phyloP scores from a whole-genome alignment of 2,888 invertebrate genomes.

The Nesidiocoris tenuis region DNA sequence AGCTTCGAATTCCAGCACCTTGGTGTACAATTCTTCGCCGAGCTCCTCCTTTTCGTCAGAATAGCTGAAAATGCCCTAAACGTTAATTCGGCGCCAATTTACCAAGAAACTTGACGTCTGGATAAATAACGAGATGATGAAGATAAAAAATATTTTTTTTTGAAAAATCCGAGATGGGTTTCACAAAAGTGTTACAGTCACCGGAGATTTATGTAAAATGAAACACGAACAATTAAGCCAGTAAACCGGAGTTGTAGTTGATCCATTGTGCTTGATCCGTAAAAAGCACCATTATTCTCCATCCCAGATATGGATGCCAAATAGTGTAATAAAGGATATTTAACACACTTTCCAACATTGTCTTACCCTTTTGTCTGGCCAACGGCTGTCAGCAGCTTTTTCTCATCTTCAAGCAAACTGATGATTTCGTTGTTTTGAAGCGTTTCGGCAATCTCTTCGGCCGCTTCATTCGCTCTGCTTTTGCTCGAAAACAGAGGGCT shows the following conservation, averaged over 20 bases:
- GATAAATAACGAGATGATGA: neutral
- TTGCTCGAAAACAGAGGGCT: conserved; percentile 31
- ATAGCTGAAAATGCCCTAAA: conserved; percentile 37
- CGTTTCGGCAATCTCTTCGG: conserved; percentile 43
- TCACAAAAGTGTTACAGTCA: too few species aligned
- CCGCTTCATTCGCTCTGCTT: conserved; percentile 39
- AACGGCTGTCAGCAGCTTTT: conserved; percentile 39
- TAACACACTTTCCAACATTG: neutral
- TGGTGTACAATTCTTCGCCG: conserved; percentile 47
- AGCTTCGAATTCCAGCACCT: conserved; percentile 45
- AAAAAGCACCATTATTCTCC: too few species aligned
- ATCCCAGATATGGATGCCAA: neutral
- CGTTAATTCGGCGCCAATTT: neutral
- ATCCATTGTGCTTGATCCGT: too few species aligned
- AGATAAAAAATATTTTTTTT: too few species aligned
- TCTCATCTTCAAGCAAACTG: conserved; percentile 46
- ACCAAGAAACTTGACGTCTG: neutral
- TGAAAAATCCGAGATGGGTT: too few species aligned
- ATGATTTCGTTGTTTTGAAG: conserved; percentile 47
- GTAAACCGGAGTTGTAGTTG: too few species aligned
- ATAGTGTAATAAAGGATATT: neutral
- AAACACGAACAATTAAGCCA: too few species aligned
- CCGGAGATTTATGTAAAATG: too few species aligned
- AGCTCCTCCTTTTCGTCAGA: conserved; percentile 47
- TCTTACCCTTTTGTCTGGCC: conserved; percentile 44